Evolutionary conservation across 2,797 vertebrate species (phyloP).

Genomic region (Ambastaia sidthimunki): DNA sequence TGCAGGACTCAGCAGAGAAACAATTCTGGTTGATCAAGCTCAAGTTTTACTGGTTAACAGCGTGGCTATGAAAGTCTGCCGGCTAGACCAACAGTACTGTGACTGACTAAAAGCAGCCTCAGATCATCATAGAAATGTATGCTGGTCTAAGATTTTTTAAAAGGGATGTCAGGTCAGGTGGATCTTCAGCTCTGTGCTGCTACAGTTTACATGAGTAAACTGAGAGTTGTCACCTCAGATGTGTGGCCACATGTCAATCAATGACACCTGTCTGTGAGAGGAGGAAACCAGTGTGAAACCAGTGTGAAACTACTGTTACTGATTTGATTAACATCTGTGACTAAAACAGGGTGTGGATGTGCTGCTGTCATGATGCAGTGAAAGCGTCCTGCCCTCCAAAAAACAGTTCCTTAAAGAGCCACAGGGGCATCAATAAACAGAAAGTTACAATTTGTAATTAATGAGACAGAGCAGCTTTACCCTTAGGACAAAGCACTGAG

Average conservation of each 20-base stretch:
- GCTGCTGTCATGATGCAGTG: not conserved
- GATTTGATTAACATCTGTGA: not conserved
- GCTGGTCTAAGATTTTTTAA: not conserved
- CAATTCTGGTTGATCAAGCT: not conserved
- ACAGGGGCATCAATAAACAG: conserved; percentile 12
- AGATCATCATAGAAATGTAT: not conserved
- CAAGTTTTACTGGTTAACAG: not conserved
- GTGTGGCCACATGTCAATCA: not conserved
- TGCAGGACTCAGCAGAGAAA: not conserved
- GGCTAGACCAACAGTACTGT: not conserved
- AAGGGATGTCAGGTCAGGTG: not conserved
- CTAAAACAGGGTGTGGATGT: conserved; percentile 22
- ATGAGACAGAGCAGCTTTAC: conserved; percentile 30
- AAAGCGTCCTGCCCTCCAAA: not conserved
- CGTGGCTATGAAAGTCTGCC: not conserved
- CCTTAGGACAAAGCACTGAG: conserved; percentile 10
- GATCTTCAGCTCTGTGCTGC: not conserved
- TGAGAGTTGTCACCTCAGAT: not conserved
- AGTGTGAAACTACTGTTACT: not conserved
- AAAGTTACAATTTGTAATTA: conserved; percentile 35
- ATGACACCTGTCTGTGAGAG: not conserved
- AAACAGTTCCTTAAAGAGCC: conserved; percentile 39
- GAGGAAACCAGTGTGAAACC: not conserved
- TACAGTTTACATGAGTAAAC: not conserved
- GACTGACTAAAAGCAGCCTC: not conserved